Conservation (phyloP, 2,113 vertebrate genomes). For the Rattus rattus region DNA sequence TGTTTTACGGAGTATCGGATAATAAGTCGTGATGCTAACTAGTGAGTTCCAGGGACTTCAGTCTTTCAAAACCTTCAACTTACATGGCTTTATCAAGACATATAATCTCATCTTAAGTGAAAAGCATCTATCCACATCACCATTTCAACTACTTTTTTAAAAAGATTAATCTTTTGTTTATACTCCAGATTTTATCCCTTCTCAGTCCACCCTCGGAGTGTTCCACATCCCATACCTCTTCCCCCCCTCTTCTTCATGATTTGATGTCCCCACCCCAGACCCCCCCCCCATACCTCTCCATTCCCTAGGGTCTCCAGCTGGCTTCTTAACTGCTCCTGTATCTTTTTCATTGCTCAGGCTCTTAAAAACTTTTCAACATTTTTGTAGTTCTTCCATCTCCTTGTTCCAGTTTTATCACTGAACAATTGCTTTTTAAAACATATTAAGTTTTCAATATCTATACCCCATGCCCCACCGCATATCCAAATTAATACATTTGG, state of each 20-base stretch:
- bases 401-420: neutral
- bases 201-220: too few relatives aligned
- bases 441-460: neutral
- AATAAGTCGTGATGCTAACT: too few relatives aligned
- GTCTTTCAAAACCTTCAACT: neutral
- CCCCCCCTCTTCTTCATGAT: too few relatives aligned
- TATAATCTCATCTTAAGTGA: too few relatives aligned
- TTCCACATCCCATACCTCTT: too few relatives aligned
- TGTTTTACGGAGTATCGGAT: too few relatives aligned
- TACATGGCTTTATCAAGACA: neutral
- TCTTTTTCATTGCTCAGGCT: neutral
- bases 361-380: neutral
- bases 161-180: too few relatives aligned
- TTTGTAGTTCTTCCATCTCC: neutral
- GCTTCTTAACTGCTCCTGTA: neutral
- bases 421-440: neutral
- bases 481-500: neutral
- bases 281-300: too few relatives aligned
- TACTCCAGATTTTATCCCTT: too few relatives aligned
- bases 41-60: neutral
- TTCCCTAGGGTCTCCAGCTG: too few relatives aligned
- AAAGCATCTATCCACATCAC: neutral
- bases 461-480: neutral
- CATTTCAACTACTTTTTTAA: neutral
- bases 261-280: too few relatives aligned